Evolutionary conservation across 2,113 vertebrate genomes (phyloP).

Genomic region (Corythornis cristatus): DNA sequence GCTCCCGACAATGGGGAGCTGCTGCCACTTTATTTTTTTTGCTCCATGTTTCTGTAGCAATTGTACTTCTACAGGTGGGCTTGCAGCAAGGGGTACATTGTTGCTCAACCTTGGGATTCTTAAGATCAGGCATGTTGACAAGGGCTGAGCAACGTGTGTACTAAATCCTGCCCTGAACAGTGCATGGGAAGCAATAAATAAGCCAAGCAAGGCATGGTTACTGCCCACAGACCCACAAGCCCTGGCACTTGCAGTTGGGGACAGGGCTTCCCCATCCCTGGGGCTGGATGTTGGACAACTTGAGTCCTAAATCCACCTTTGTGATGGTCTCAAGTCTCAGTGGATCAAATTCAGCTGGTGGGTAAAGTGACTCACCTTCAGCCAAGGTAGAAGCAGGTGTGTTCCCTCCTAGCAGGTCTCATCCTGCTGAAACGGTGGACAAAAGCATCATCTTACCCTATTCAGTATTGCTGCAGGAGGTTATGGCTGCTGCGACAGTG

Average conservation of each 20-base stretch:
- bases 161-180: background rate
- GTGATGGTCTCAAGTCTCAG: fast-evolving
- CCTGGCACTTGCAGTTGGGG: fast-evolving
- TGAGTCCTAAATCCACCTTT: background rate
- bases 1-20: background rate
- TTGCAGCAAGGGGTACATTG: background rate
- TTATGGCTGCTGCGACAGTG: background rate
- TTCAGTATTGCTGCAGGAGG: background rate
- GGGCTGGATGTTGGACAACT: background rate
- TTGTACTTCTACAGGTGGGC: fast-evolving
- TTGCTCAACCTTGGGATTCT: background rate
- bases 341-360: fast-evolving
- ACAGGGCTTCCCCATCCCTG: background rate
- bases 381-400: fast-evolving
- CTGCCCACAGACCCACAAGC: background rate
- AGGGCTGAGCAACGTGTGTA: fast-evolving
- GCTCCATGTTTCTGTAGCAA: fast-evolving
- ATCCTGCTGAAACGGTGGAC: fast-evolving
- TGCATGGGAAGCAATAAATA: fast-evolving
- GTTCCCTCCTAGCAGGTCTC: background rate
- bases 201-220: background rate
- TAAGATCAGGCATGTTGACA: fast-evolving
- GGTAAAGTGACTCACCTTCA: background rate
- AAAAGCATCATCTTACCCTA: background rate
- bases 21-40: background rate